A percentile compares a stretch with the other conserved stretches of the same genome.
Evolutionary conservation across 1,140 invertebrate genomes (phyloP).

Genomic region (Ephestia elutella): DNA sequence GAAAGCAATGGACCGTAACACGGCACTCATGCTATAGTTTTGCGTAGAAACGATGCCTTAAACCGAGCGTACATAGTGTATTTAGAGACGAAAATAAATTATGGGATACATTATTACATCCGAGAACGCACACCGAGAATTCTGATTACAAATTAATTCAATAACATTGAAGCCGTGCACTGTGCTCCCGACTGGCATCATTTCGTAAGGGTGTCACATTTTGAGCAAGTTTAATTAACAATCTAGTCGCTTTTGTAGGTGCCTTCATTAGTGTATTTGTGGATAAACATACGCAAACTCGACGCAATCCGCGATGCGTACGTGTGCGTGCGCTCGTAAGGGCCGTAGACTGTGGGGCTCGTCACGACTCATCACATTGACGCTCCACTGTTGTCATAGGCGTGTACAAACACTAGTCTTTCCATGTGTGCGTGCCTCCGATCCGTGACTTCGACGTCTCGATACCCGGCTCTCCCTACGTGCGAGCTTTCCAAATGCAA

Average conservation of each 20-base stretch:
- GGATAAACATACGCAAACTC: constrained; percentile 68
- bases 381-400: background rate
- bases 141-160: constrained; percentile 70
- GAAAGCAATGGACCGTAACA: constrained; percentile 4
- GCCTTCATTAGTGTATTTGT: constrained; percentile 74
- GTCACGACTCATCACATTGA: constrained; percentile 26
- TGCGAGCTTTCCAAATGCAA: constrained; percentile 66
- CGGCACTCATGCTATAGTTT: background rate
- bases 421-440: constrained; percentile 25
- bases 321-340: constrained; percentile 39
- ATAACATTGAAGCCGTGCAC: constrained; percentile 66
- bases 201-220: constrained; percentile 72
- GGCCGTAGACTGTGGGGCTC: constrained; percentile 21
- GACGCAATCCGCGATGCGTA: constrained; percentile 35
- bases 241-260: constrained; percentile 72
- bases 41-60: constrained; percentile 4
- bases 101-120: constrained; percentile 55
- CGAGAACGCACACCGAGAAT: constrained; percentile 58
- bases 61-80: background rate
- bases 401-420: constrained; percentile 11
- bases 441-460: constrained; percentile 45
- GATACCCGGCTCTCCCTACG: constrained; percentile 48
- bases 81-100: constrained; percentile 36
- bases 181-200: constrained; percentile 61
- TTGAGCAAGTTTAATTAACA: constrained; percentile 74